phyloP scores from a whole-genome alignment of 2,888 invertebrate genomes.

The Yponomeuta malinellus region DNA sequence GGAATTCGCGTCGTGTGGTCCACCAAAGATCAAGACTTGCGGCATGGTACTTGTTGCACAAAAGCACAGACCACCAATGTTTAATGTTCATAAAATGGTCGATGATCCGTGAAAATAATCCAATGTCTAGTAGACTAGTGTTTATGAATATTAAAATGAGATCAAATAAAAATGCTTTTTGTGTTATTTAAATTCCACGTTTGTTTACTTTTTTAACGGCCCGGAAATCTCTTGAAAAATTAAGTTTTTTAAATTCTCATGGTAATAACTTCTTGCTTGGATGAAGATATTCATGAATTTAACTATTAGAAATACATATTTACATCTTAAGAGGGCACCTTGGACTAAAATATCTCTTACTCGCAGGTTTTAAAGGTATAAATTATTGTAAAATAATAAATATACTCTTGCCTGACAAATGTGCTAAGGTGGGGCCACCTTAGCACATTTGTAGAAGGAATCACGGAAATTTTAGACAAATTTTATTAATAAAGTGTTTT shows the following conservation, averaged over 20 bases:
- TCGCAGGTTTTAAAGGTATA: too few relatives aligned
- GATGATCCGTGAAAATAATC: constrained; percentile 1
- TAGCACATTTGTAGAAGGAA: too few relatives aligned
- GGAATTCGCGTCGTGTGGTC: neutral
- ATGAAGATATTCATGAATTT: too few relatives aligned
- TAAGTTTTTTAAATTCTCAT: neutral
- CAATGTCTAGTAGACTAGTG: neutral
- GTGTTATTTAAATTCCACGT: neutral
- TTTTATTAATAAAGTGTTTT: too few relatives aligned
- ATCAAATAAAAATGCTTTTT: neutral
- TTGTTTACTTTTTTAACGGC: neutral
- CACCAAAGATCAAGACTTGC: neutral
- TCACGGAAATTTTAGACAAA: too few relatives aligned
- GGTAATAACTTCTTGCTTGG: too few relatives aligned
- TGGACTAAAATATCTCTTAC: too few relatives aligned
- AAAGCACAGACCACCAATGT: neutral
- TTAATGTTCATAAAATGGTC: neutral
- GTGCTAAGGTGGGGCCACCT: too few relatives aligned
- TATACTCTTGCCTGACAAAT: too few relatives aligned
- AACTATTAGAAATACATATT: too few relatives aligned
- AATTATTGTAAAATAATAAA: too few relatives aligned
- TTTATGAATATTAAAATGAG: neutral
- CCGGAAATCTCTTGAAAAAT: neutral
- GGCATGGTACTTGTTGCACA: neutral
- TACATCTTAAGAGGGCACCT: too few relatives aligned